phyloP scores from a whole-genome alignment of 2,797 vertebrate genomes.

The Anguilla anguilla region DNA sequence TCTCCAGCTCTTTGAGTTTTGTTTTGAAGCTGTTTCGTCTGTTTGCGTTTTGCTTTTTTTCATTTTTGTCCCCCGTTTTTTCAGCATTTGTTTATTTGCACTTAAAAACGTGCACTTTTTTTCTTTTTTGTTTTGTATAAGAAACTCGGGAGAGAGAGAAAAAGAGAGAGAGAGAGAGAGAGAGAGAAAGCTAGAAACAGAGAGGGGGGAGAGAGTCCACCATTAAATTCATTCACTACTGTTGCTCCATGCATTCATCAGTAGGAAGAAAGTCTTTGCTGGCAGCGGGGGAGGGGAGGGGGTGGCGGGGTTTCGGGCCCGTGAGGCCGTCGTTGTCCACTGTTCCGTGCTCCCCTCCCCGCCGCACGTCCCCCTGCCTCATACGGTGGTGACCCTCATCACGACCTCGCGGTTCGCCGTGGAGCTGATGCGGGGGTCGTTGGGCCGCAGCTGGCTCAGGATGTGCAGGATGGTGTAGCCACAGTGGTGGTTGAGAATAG shows the following conservation, averaged over 20 bases:
- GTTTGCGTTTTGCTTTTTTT: constrained; percentile 38
- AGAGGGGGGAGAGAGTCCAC: background rate
- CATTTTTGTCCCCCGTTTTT: constrained; percentile 45
- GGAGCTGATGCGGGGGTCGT: constrained; percentile 80
- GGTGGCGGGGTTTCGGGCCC: background rate
- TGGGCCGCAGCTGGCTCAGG: constrained; percentile 88
- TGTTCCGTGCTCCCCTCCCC: background rate
- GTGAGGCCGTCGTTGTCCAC: background rate
- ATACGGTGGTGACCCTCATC: constrained; percentile 94
- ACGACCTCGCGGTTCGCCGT: constrained; percentile 87
- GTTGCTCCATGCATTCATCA: constrained; percentile 52
- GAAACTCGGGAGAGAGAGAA: constrained; percentile 49
- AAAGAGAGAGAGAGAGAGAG: background rate
- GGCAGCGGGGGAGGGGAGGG: background rate
- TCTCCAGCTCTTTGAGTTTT: constrained; percentile 48
- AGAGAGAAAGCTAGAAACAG: background rate
- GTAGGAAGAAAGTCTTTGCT: constrained; percentile 21
- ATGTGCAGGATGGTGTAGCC: constrained; percentile 93
- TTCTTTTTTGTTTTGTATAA: constrained; percentile 56
- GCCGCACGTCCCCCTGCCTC: constrained; percentile 51
- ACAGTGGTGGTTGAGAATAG: constrained; percentile 94
- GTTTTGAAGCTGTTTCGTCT: constrained; percentile 61
- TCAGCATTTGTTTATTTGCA: constrained; percentile 58
- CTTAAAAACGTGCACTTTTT: constrained; percentile 63
- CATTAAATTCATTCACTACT: constrained; percentile 40